phyloP scores from a whole-genome alignment of 2,888 invertebrate genomes.

The Achlya flavicornis region DNA sequence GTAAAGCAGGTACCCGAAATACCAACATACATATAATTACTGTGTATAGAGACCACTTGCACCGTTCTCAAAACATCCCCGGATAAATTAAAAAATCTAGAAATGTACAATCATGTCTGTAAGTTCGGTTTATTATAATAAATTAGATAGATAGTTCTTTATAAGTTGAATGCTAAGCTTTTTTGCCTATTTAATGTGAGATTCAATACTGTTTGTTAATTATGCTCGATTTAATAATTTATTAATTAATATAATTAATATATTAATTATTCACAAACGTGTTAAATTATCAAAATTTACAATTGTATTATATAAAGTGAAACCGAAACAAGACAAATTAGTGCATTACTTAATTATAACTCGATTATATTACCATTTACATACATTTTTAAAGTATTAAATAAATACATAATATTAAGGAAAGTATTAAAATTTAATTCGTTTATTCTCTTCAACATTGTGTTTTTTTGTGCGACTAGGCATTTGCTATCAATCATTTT shows the following conservation, averaged over 20 bases:
- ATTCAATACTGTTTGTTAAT: neutral
- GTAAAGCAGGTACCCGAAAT: conserved; percentile 14
- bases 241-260: no score
- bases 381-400: no score
- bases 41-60: conserved; percentile 37
- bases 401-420: no score
- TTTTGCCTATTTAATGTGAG: neutral
- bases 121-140: neutral
- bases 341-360: neutral
- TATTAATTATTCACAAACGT: neutral
- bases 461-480: neutral
- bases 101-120: neutral
- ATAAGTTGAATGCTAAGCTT: neutral
- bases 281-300: neutral
- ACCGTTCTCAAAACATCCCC: conserved; percentile 14
- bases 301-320: neutral
- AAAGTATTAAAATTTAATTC: neutral
- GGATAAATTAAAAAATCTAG: neutral
- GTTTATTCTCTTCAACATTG: neutral
- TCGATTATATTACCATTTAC: neutral
- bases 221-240: neutral
- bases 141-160: neutral
- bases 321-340: neutral
- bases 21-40: neutral
- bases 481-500: no score